phyloP scores from a whole-genome alignment of 2,113 vertebrate species.

The Diphyllodes magnificus region DNA sequence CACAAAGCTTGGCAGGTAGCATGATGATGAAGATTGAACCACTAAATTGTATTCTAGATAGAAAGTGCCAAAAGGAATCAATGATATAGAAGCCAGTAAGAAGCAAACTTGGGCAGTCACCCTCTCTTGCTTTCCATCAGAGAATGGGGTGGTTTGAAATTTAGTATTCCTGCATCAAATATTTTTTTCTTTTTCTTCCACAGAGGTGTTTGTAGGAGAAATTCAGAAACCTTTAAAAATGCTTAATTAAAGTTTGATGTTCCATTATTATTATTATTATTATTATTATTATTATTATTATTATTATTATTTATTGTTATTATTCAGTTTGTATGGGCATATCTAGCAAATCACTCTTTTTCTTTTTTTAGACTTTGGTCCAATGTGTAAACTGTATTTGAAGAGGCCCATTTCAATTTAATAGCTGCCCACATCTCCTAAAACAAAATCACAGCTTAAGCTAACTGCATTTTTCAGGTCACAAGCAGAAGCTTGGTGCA shows the following conservation, averaged over 20 bases:
- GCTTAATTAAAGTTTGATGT: not conserved
- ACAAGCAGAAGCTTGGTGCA: not conserved
- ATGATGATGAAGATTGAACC: conserved; percentile 28
- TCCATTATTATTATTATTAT: not conserved
- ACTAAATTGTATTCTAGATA: conserved; percentile 16
- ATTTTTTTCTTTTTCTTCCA: not conserved
- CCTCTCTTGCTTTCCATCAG: not conserved
- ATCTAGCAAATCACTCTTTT: not conserved
- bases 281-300: not conserved
- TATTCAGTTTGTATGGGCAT: not conserved
- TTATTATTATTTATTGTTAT: not conserved
- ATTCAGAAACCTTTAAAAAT: not conserved
- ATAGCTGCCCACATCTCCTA: not conserved
- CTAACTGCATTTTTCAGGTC: not conserved
- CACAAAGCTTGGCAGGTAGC: not conserved
- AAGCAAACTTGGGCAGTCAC: not conserved
- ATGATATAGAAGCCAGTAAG: not conserved
- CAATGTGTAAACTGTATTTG: not conserved
- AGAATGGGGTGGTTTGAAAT: not conserved
- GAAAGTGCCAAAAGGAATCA: conserved; percentile 41
- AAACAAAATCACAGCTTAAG: not conserved
- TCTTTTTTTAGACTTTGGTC: not conserved
- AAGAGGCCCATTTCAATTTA: not conserved
- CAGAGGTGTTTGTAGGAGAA: not conserved
- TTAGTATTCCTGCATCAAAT: not conserved